Base-by-base conservation (phyloP, 2,797 vertebrate species). In the Sylvilagus floridanus region DNA sequence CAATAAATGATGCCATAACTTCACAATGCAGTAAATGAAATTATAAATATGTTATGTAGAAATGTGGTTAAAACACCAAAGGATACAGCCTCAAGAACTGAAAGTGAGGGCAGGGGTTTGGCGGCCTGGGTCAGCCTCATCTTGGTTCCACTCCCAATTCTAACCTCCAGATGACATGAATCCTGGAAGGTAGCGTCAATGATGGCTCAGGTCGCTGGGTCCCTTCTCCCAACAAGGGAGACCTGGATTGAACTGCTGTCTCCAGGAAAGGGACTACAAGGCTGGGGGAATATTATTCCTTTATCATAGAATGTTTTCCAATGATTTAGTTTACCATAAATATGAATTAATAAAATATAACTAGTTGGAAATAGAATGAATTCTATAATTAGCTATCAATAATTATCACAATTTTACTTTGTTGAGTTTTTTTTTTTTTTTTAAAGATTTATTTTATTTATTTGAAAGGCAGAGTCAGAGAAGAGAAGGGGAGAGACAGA, bases 321-420 rank as follows among this genome's bases (percentile, higher is more conserved):
- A 65, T 60, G 47, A 79, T 89, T 66, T n/a, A 79, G 62, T 75
- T 72, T 65, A 91, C 35, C 11, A 84, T 71, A 83, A 63, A 2
- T 72, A 84, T 65, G 89, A 69, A 60, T 82, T 42, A 66, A 35
- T 85, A 86, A 60, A 87, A 79, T 85, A n/a, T 78, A 91, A 87
- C 87, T 76, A 94, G 76, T 57, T 89, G 8, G 12, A 32, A 75
- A 9, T 66, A 76, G 65, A 2, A 90, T 60, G 22, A 63, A 79
- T 65, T 88, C 30, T 9, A 28, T 75, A 85, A 47, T 92, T 90
- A 88, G 66, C 7, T 78, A 47, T 75, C 37, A 88, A 57, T 42
- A 68, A 78, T 65, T 35, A 88, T 73, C 30, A 57, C 5, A 73
- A 21, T 68, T 90, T 93, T 88, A 87, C 30, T 84, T 94, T 50